A percentile compares a stretch with the other conserved stretches of the same genome.
phyloP scores from a whole-genome alignment of 1,140 invertebrate genomes.

The Episyrphus balteatus region DNA sequence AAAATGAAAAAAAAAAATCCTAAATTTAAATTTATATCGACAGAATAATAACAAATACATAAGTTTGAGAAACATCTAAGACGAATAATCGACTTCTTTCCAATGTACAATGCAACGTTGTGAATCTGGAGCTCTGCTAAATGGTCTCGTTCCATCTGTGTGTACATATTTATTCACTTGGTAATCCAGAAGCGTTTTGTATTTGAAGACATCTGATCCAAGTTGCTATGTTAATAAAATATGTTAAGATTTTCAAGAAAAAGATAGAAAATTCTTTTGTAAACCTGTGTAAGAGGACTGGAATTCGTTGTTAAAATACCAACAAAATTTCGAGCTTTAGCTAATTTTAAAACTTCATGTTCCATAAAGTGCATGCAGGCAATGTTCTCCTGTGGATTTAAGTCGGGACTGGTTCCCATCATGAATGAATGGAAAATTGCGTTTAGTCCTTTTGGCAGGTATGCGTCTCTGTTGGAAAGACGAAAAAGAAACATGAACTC shows the following conservation, averaged over 20 bases:
- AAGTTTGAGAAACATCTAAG: too few species aligned
- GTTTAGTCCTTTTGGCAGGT: conserved; percentile 53
- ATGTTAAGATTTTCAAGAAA: neutral
- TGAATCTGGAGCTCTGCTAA: conserved; percentile 57
- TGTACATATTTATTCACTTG: conserved; percentile 69
- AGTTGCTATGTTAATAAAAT: conserved; percentile 53
- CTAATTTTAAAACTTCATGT: conserved; percentile 54
- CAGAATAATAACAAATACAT: too few species aligned
- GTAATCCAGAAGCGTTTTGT: conserved; percentile 62
- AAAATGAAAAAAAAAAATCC: too few species aligned
- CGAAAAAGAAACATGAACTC: neutral
- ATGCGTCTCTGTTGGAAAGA: conserved; percentile 38
- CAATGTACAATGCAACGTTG: conserved; percentile 64
- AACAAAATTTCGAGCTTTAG: conserved; percentile 48
- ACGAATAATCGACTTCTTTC: conserved; percentile 40
- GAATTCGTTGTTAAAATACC: conserved; percentile 80
- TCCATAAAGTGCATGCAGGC: conserved; percentile 66
- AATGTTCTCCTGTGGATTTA: conserved; percentile 62
- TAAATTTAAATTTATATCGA: too few species aligned
- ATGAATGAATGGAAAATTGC: conserved; percentile 72
- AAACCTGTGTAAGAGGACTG: conserved; percentile 60
- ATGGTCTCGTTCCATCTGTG: conserved; percentile 57
- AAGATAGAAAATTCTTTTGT: neutral
- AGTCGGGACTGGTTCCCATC: conserved; percentile 60
- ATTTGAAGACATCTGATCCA: conserved; percentile 65